These are phyloP conservation scores for Gorsachius goisagi DNA, from an alignment of 2,113 vertebrate species.

Conservation along the genomic window DNA sequence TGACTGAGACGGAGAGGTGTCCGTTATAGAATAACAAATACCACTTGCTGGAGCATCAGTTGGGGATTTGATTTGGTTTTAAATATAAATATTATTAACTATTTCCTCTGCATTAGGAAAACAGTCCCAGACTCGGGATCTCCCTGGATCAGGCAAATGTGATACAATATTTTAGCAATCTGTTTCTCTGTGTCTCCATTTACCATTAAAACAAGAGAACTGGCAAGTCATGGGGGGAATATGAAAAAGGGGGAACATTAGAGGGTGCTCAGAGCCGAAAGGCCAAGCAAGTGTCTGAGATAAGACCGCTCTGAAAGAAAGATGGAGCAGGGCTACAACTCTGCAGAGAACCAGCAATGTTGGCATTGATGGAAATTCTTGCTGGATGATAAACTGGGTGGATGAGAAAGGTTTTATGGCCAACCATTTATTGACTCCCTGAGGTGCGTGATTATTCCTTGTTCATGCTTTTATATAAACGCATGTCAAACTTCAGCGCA, in stretches of 20 bases:
- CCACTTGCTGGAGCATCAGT: not conserved
- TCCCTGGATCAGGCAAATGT: not conserved
- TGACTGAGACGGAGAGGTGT: not conserved
- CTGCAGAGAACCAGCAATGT: not conserved
- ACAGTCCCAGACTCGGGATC: not conserved
- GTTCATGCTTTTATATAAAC: not conserved
- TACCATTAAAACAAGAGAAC: not conserved
- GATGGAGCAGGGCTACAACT: not conserved
- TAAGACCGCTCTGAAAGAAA: not conserved
- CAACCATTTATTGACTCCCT: not conserved
- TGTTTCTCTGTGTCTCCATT: not conserved
- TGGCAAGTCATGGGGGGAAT: not conserved
- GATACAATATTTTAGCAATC: not conserved
- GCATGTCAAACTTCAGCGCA: not conserved
- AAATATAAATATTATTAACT: not conserved
- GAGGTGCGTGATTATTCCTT: not conserved
- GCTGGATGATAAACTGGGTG: not conserved
- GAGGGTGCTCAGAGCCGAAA: not conserved
- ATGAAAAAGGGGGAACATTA: not conserved
- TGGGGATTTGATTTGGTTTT: not conserved
- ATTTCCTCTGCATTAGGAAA: not conserved
- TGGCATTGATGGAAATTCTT: not conserved
- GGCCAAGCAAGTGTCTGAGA: not conserved
- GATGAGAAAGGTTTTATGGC: not conserved
- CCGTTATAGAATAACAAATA: accelerated